Base-by-base conservation (phyloP, 2,888 invertebrate species). In the Acheta domesticus region DNA sequence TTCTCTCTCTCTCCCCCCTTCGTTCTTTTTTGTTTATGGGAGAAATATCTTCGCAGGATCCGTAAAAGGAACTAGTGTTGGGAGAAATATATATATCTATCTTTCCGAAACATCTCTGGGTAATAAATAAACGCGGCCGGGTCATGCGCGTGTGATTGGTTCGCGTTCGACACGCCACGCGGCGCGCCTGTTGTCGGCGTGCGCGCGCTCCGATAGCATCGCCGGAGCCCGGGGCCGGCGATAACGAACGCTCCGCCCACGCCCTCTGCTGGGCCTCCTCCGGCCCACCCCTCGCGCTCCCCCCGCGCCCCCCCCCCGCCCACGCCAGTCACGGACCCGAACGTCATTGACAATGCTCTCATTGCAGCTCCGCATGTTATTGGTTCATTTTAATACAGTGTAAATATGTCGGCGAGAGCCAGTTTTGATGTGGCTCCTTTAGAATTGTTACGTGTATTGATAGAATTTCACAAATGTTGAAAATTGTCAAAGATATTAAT, bases 11-110 rank as follows among this genome's bases (percentile, higher is more conserved):
- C 62, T 14, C 62, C 1, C 16, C 16, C 16, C n/a, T 62, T 62
- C 36, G 36, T 8, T 36, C n/a, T 62, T 14, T 62, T 62, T 62
- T 62, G 62, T 62, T 62, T 62, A 62, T 62, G 62, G n/a, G 62
- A 62, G 62, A 62, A 62, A 62, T 62, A 62, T 62, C 62, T 62
- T 62, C 62, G 62, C 62, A 62, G 62, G 62, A 62, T 62, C 62
- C 62, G 62, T 19, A 62, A 62, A 62, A 62, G 62, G 62, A 62
- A 62, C 62, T 62, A 62, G 62, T 62, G 62, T 62, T 62, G 62
- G 62, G n/a, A n/a, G 62, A 62, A n/a, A 62, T 19, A 62, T 62
- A 62, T 62, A 62, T 62, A 62, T 62, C 62, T 62, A 62, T 62
- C 62, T 62, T n/a, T 14, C 62, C 62, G 62, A 62, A 62, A 62